These are phyloP conservation scores for Laticauda laticaudata DNA, from an alignment of 2,113 vertebrate species.

Conservation along the genomic window DNA sequence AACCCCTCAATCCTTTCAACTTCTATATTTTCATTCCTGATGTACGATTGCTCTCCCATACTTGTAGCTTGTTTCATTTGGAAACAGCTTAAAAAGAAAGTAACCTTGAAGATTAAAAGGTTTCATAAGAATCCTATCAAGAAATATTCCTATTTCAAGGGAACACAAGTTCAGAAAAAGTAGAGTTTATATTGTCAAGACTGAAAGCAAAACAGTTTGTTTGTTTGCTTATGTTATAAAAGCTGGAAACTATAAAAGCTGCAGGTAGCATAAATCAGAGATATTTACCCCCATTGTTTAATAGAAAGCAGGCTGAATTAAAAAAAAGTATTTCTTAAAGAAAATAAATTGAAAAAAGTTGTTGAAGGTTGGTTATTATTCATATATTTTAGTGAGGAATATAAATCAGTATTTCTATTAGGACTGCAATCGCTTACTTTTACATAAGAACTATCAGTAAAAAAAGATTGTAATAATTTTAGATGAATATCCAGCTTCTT, in stretches of 20 bases:
- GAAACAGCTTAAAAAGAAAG: conserved; percentile 7
- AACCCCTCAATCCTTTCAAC: background rate
- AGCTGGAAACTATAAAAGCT: background rate
- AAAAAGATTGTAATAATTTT: background rate
- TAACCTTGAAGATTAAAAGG: conserved; percentile 22
- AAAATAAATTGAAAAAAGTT: background rate
- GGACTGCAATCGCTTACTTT: background rate
- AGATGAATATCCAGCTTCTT: background rate
- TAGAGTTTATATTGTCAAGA: background rate
- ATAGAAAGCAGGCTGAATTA: background rate
- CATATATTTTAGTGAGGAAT: background rate
- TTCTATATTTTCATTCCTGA: background rate
- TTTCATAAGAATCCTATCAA: background rate
- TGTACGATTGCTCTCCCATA: background rate
- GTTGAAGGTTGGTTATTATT: background rate
- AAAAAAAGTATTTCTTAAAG: background rate
- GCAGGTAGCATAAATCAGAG: background rate
- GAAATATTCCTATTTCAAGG: conserved; percentile 6
- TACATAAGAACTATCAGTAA: background rate
- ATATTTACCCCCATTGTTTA: background rate
- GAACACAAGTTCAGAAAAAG: background rate
- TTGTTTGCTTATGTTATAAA: background rate
- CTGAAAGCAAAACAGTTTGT: background rate
- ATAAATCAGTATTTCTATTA: background rate
- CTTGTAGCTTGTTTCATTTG: conserved; percentile 11